These are phyloP conservation scores for Sipha flava DNA, from an alignment of 1,140 invertebrate genomes.

Conservation along the genomic window DNA sequence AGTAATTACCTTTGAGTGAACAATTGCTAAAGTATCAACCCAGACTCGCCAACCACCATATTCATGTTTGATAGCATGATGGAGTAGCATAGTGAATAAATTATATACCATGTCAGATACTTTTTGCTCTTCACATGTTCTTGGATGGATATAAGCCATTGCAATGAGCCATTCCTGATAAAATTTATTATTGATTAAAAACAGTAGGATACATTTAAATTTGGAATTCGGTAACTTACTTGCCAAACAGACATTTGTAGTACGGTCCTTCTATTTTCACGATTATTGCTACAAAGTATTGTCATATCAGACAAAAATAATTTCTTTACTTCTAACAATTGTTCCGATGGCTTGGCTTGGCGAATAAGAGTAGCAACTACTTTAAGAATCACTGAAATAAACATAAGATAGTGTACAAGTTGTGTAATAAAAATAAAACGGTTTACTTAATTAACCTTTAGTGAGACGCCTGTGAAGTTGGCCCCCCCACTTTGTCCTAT, in stretches of 20 bases:
- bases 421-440: background rate
- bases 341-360: slow-evolving; percentile 88
- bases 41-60: slow-evolving; percentile 99
- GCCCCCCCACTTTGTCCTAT: too few relatives aligned
- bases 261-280: slow-evolving; percentile 92
- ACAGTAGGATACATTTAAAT: background rate
- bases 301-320: slow-evolving; percentile 96
- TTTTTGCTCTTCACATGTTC: slow-evolving; percentile 89
- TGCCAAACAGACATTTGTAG: slow-evolving; percentile 99
- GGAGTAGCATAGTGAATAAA: slow-evolving; percentile 90
- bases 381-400: slow-evolving; percentile 83
- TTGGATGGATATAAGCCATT: slow-evolving; percentile 95
- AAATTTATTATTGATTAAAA: background rate
- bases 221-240: slow-evolving; percentile 46
- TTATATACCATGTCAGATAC: slow-evolving; percentile 98
- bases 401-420: background rate
- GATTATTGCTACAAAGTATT: slow-evolving; percentile 89
- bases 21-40: slow-evolving; percentile 98
- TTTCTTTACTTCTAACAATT: slow-evolving; percentile 88
- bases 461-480: too few relatives aligned
- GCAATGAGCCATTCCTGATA: slow-evolving; percentile 93
- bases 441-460: too few relatives aligned
- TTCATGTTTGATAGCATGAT: slow-evolving; percentile 98
- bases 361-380: slow-evolving; percentile 94
- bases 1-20: slow-evolving; percentile 86